A percentile compares a stretch with the other conserved stretches of the same genome.
Evolutionary conservation across 1,140 invertebrate genomes (phyloP).

Genomic region (Aphelenchoides besseyi): DNA sequence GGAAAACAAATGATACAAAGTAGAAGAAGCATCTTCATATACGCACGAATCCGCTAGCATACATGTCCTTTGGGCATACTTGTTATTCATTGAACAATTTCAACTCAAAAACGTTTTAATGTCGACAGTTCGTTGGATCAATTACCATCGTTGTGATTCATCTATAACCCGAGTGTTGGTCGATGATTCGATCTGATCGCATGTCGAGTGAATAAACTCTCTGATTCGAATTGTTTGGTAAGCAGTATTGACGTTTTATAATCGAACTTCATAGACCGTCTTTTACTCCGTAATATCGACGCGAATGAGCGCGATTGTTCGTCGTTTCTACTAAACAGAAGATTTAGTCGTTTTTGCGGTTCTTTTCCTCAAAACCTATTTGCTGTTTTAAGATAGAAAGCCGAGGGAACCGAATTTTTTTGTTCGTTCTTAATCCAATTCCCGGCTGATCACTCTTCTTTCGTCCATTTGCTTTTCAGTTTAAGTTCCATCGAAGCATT

Average conservation of each 20-base stretch:
- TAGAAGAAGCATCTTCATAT: background rate
- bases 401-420: background rate
- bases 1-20: conserved; percentile 6
- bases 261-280: too few relatives aligned
- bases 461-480: background rate
- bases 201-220: background rate
- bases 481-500: background rate
- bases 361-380: background rate
- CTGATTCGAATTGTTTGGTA: background rate
- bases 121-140: too few relatives aligned
- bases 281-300: too few relatives aligned
- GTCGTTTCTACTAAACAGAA: background rate
- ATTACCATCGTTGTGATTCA: background rate
- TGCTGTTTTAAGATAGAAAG: too few relatives aligned
- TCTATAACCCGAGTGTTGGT: background rate
- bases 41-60: background rate
- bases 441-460: background rate
- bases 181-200: background rate
- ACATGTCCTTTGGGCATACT: background rate
- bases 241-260: too few relatives aligned
- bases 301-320: background rate
- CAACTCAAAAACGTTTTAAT: too few relatives aligned
- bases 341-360: background rate
- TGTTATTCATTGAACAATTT: too few relatives aligned
- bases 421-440: conserved; percentile 6